Evolutionary conservation across 2,797 vertebrate genomes (phyloP), one percentile per base, ranked within the genome.

Genomic region (Menidia menidia): DNA sequence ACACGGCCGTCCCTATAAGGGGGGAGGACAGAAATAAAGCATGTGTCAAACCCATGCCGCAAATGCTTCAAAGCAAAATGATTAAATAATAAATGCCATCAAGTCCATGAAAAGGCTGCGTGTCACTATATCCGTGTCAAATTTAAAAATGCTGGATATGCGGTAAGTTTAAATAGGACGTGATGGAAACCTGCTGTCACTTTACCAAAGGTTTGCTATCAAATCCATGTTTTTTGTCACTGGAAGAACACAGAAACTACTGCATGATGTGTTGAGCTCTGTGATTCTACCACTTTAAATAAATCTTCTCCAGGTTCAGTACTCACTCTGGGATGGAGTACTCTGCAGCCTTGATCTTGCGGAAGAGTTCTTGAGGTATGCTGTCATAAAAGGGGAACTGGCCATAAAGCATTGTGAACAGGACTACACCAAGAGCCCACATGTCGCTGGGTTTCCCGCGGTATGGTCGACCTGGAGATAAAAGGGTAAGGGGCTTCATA

Each of bases 351-450:
- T 99, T 99, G 93, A 99, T 99, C 88, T 99, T 99, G 55, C 98
- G 97, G 95, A 99, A 99, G 73, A 99, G 98, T 92, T 99, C 98
- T 91, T 99, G 98, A 82, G 98, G 98, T 95, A 98, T 96, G 94
- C 97, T 98, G 95, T 99, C 98, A 42, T 99, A 99, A 93, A 99
- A 99, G 41, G 98, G 98, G 88, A 99, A 99, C 94, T 99, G 98
- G 77, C 98, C 98, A 0, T 99, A 99, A 0, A 99, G 94, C 98
- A 99, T 99, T 82, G 98, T 99, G 93, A 99, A 99, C 32, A 99
- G 95, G 68, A 99, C 98, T 61, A 99, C 98, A 0, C 98, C 98
- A 52, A 99, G 87, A 0, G 98, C 98, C 98, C 98, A 99, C 97
- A 99, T 98, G 91, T 99, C 98, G 0, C 98, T 99, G 73, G 98